Base-by-base conservation (phyloP, 2,888 invertebrate species). In the Mylabris sibirica region DNA sequence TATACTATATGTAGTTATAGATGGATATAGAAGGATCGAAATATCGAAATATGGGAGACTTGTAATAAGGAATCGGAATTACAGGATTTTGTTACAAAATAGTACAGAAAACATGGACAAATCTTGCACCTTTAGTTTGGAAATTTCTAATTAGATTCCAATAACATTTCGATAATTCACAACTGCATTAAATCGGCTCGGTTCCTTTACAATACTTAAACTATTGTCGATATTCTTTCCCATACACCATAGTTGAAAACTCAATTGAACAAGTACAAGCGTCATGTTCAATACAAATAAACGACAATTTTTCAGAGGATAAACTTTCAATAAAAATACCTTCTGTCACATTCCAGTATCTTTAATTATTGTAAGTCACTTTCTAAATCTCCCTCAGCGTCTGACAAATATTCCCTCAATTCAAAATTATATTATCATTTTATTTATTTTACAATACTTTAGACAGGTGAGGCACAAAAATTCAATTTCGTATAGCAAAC, bases 61-160 rank as follows among this genome's bases (percentile, higher is more conserved):
- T n/a, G 12, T 6, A 53, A 11, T 53, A 8, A 49, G 22, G 3
- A 22, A 8, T 22, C 20, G 49, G 49, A 20, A 22, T 53, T 53
- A 22, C 9, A 8, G 22, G 49, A 53, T 22, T 53, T 53, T 11
- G 9, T 53, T 11, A 11, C 3, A 53, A 53, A 35, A 49, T 34
- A 30, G 68, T 72, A 68, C 71, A 67, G 66, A 53, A 74, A 74
- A 74, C 62, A 69, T 60, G 72, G 68, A 69, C 12, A 38, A 12
- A 3, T 12, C 38, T 71, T 68, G 74, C 69, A 60, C 63, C 64
- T 61, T 69, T 65, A 64, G 53, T 9, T 35, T 2, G 49, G 20
- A 11, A 3, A 49, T 20, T 49, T 20, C 53, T 53, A 53, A 53
- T 53, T 11, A 8, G 11, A 3, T 12, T 53, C 11, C 6, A 9